These are phyloP conservation scores for Cirrhinus mrigala DNA, from an alignment of 2,797 vertebrate genomes.

Conservation along the genomic window DNA sequence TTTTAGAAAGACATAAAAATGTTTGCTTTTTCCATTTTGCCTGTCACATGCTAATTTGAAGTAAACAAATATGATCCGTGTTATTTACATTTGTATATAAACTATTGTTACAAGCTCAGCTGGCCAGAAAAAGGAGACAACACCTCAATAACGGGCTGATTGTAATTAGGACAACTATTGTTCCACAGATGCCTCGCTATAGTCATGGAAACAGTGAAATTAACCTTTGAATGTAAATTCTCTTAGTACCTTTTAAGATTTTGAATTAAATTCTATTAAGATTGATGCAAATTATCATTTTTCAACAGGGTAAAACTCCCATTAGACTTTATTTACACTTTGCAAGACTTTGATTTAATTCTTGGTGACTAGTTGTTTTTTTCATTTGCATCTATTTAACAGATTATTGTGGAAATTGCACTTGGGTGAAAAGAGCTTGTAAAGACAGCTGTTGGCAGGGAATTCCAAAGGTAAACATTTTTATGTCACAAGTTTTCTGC, in stretches of 20 bases:
- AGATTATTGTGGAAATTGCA: slow-evolving; percentile 71
- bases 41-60: slow-evolving; percentile 48
- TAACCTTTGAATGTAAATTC: slow-evolving; percentile 34
- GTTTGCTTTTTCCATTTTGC: neutral
- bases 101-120: slow-evolving; percentile 46
- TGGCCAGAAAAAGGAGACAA: slow-evolving; percentile 37
- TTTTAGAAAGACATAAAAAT: neutral
- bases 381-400: slow-evolving; percentile 70
- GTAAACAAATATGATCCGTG: slow-evolving; percentile 39
- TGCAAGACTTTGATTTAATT: neutral
- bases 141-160: slow-evolving; percentile 34
- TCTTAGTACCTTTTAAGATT: neutral
- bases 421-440: slow-evolving; percentile 73
- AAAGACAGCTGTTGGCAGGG: slow-evolving; percentile 72
- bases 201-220: slow-evolving; percentile 50
- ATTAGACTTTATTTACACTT: neutral
- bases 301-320: neutral
- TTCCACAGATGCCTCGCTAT: slow-evolving; percentile 28
- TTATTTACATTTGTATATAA: slow-evolving; percentile 57
- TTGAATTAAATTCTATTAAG: neutral
- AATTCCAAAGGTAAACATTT: slow-evolving; percentile 61
- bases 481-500: slow-evolving; percentile 48
- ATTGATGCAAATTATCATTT: neutral
- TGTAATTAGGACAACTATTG: slow-evolving; percentile 53
- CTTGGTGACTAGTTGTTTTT: slow-evolving; percentile 67